A percentile compares a stretch with the other conserved stretches of the same genome.
Conservation (phyloP, 1,140 invertebrate genomes). For the Drosophila erecta region DNA sequence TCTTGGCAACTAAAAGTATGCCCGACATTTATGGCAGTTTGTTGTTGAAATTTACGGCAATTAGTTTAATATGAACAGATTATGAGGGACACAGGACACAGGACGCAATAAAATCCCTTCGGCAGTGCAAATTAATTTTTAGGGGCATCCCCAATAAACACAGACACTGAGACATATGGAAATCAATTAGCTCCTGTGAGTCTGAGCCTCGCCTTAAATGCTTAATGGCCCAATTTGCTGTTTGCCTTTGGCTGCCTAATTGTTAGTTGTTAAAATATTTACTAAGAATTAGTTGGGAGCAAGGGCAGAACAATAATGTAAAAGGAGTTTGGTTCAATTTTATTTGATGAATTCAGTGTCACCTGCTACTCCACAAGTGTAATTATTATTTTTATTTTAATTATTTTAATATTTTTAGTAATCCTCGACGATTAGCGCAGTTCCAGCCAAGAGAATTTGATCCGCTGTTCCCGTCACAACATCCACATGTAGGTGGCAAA, state of each 20-base stretch:
- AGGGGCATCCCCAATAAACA: constrained; percentile 18
- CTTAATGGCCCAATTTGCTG: constrained; percentile 13
- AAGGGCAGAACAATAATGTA: neutral
- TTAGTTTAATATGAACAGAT: constrained; percentile 64
- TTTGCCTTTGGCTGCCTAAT: constrained; percentile 11
- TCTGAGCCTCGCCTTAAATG: constrained; percentile 12
- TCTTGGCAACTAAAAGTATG: constrained; percentile 60
- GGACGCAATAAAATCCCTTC: constrained; percentile 35
- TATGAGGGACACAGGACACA: constrained; percentile 30
- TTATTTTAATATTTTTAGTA: constrained; percentile 44
- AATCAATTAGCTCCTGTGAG: constrained; percentile 45
- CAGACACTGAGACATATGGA: constrained; percentile 17
- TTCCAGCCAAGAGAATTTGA: constrained; percentile 72
- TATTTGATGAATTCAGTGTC: neutral
- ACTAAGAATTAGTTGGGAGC: neutral
- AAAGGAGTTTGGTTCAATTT: neutral
- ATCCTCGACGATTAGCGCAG: constrained; percentile 75
- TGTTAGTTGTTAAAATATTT: constrained; percentile 20
- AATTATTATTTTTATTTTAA: neutral
- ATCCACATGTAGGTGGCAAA: constrained; percentile 67
- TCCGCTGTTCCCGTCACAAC: constrained; percentile 40
- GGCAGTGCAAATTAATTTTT: constrained; percentile 42
- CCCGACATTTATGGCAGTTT: constrained; percentile 65
- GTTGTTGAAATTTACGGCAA: constrained; percentile 68
- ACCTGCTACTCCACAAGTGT: neutral